phyloP scores from a whole-genome alignment of 2,797 vertebrate species.

The Acropternis orthonyx region DNA sequence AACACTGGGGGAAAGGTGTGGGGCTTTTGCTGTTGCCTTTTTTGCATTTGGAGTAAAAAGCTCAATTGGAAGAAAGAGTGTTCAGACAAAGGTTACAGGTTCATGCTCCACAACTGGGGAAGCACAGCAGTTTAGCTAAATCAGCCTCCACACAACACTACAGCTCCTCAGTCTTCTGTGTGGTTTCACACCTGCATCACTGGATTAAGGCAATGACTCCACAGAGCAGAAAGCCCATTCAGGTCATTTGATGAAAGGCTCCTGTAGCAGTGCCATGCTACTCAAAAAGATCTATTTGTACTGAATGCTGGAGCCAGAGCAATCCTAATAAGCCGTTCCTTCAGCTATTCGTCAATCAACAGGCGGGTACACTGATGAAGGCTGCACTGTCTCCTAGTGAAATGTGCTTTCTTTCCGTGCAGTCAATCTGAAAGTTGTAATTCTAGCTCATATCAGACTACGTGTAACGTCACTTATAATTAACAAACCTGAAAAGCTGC shows the following conservation, averaged over 20 bases:
- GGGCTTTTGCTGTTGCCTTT: background rate
- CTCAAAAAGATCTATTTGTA: background rate
- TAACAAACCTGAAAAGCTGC: constrained; percentile 35
- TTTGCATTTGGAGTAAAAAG: background rate
- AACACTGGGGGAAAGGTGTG: rapidly evolving
- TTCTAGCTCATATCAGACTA: background rate
- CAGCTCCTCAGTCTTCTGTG: background rate
- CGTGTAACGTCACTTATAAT: background rate
- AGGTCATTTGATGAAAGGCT: background rate
- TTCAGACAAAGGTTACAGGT: background rate
- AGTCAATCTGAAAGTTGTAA: background rate
- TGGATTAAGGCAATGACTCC: background rate
- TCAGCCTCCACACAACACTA: background rate
- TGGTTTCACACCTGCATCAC: background rate
- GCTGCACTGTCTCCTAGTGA: background rate
- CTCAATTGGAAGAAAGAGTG: background rate
- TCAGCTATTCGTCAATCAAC: background rate
- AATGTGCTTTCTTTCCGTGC: background rate
- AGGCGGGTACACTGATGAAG: rapidly evolving
- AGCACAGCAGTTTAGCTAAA: background rate
- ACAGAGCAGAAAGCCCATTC: background rate
- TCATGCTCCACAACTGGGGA: rapidly evolving
- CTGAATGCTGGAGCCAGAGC: background rate
- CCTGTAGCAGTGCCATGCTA: background rate
- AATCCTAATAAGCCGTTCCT: background rate